Conservation (phyloP, 2,888 invertebrate species). For the Diogma glabrata region DNA sequence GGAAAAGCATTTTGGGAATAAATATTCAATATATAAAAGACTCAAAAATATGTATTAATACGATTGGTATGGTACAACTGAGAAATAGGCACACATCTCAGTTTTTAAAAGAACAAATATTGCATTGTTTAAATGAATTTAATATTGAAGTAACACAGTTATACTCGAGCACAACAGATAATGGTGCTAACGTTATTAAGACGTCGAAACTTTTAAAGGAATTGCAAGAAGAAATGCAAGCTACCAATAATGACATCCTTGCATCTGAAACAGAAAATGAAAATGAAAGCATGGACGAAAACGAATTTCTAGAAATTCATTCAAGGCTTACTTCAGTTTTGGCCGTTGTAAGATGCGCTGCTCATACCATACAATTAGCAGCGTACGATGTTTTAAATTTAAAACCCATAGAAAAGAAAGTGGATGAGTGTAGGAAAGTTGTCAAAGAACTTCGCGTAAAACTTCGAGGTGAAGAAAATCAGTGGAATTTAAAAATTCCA, state of each 20-base stretch:
- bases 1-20: constrained; percentile 13
- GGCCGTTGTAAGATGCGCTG: constrained; percentile 10
- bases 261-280: neutral
- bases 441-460: constrained; percentile 3
- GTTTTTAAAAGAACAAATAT: constrained; percentile 15
- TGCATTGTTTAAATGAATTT: constrained; percentile 14
- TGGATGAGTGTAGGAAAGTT: constrained; percentile 11
- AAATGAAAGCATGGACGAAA: neutral
- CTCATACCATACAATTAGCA: constrained; percentile 13
- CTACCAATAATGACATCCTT: neutral
- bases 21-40: constrained; percentile 16
- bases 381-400: constrained; percentile 11
- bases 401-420: too few relatives aligned
- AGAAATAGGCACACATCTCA: constrained; percentile 13
- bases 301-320: too few relatives aligned
- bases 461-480: too few relatives aligned
- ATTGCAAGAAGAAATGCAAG: constrained; percentile 1
- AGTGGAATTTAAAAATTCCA: neutral
- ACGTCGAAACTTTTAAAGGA: constrained; percentile 13
- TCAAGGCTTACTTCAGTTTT: constrained; percentile 9
- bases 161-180: constrained; percentile 18
- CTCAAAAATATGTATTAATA: constrained; percentile 14
- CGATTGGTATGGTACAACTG: constrained; percentile 15
- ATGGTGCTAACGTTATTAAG: constrained; percentile 15
- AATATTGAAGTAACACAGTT: constrained; percentile 16